These are phyloP conservation scores for Lucifuga dentata DNA, from an alignment of 2,113 vertebrate species.

Conservation along the genomic window DNA sequence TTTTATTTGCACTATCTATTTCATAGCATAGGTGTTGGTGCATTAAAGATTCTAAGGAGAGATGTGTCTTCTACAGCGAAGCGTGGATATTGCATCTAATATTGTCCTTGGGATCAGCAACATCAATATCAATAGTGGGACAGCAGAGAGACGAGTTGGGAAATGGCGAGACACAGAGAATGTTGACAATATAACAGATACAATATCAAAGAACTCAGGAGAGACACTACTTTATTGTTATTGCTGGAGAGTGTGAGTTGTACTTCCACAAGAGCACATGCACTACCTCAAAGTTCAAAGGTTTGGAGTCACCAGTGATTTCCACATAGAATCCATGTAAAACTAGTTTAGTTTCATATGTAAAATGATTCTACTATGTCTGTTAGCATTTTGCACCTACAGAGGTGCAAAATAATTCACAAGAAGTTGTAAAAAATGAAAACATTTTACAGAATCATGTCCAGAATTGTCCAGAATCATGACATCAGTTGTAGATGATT, in stretches of 20 bases:
- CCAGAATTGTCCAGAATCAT: no score
- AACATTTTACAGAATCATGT: no score
- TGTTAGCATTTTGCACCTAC: no score
- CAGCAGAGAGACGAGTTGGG: conserved; percentile 34
- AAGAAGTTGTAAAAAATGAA: no score
- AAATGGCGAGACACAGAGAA: conserved; percentile 15
- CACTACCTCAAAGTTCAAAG: no score
- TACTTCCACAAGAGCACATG: background rate
- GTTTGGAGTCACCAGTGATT: no score
- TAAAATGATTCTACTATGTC: no score
- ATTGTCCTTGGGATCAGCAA: conserved; percentile 46
- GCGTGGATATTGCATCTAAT: conserved; percentile 55
- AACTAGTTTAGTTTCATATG: no score
- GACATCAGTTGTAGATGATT: no score
- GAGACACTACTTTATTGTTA: conserved; percentile 50
- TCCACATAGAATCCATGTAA: no score
- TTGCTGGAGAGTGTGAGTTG: conserved; percentile 3
- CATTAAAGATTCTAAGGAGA: conserved; percentile 7
- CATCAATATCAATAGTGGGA: conserved; percentile 41
- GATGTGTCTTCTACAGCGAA: conserved; percentile 55
- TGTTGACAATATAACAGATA: conserved; percentile 47
- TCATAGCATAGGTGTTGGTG: background rate
- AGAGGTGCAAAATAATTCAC: no score
- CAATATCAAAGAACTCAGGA: conserved; percentile 35
- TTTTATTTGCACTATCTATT: conserved; percentile 26